A percentile compares a stretch with the other conserved stretches of the same genome.
These are phyloP conservation scores for Melanotaenia trifasciata DNA, from an alignment of 2,797 vertebrate species.

Conservation along the genomic window DNA sequence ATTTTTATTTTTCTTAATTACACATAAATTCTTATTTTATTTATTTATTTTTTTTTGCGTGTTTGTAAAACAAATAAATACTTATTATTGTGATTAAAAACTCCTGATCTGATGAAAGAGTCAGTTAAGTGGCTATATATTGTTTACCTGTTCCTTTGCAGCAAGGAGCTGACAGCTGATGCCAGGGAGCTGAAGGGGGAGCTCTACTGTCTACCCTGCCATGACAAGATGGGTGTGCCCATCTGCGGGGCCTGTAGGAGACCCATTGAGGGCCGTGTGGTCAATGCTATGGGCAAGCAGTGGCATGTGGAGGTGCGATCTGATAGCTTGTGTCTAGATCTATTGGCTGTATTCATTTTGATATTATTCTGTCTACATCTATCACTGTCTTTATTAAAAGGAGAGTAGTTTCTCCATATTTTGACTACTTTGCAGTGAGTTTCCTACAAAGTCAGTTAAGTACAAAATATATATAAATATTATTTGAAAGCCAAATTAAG, in stretches of 20 bases:
- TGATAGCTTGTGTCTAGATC: neutral
- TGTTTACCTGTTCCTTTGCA: conserved; percentile 57
- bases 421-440: neutral
- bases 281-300: conserved; percentile 99
- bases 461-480: neutral
- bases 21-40: no score
- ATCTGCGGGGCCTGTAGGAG: conserved; percentile 97
- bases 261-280: conserved; percentile 96
- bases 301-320: conserved; percentile 96
- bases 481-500: neutral
- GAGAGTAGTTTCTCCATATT: neutral
- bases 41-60: neutral
- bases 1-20: neutral
- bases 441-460: neutral
- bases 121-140: neutral
- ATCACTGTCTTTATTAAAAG: neutral
- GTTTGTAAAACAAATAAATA: neutral
- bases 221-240: conserved; percentile 98
- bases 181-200: conserved; percentile 95
- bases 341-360: neutral
- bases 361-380: neutral
- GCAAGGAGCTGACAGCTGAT: conserved; percentile 96
- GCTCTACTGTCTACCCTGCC: conserved; percentile 96
- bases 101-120: neutral
- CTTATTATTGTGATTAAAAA: neutral